phyloP scores from a whole-genome alignment of 2,113 vertebrate genomes.

The Nanorana parkeri region DNA sequence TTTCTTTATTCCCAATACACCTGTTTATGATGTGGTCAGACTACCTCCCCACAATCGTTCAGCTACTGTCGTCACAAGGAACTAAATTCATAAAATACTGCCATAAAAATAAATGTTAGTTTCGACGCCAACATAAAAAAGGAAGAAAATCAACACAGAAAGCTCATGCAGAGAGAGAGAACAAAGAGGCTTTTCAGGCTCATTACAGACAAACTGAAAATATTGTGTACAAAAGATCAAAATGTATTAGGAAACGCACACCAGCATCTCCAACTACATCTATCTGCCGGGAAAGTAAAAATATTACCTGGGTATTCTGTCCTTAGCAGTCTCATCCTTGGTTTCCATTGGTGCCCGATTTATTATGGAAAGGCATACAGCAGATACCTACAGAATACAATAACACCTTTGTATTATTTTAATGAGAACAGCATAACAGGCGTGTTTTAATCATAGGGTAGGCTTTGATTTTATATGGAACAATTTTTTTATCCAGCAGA shows the following conservation, averaged over 20 bases:
- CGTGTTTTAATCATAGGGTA: not conserved
- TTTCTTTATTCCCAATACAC: not conserved
- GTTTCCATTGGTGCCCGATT: conserved; percentile 6
- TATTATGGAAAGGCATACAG: not conserved
- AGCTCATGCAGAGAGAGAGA: not conserved
- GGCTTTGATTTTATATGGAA: no score
- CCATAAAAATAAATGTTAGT: no score
- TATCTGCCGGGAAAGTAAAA: not conserved
- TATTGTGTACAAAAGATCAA: not conserved
- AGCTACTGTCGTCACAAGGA: no score
- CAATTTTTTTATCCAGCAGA: no score
- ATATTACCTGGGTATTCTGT: conserved; percentile 42
- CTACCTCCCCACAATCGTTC: not conserved
- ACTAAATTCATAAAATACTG: no score
- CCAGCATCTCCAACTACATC: not conserved
- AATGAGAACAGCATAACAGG: not conserved
- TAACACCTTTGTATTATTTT: not conserved
- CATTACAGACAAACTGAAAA: no score
- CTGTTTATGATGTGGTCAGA: not conserved
- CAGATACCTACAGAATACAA: not conserved
- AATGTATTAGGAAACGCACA: not conserved
- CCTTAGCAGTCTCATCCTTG: not conserved
- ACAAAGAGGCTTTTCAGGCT: not conserved
- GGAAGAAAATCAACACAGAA: not conserved
- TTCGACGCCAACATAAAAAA: not conserved